Evolutionary conservation across 2,797 vertebrate species (phyloP), one percentile per base, ranked within the genome.

Genomic region (Tachyglossus aculeatus): DNA sequence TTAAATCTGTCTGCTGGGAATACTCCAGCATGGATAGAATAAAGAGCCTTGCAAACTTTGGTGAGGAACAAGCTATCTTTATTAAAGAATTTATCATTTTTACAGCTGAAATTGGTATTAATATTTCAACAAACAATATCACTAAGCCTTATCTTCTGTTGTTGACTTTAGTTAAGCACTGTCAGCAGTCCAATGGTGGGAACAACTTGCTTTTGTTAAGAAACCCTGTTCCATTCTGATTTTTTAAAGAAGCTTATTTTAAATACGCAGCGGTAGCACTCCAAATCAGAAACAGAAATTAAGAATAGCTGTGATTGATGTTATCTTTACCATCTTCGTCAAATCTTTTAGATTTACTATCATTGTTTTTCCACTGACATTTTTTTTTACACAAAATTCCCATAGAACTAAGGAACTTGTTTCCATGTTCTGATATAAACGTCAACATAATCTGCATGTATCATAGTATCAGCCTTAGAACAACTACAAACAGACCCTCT

Each of bases 101-200:
- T 85, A 76, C 59, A 71, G 57, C 33, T 77, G 43, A 77, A 85
- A 82, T 81, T 80, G 67, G 56, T 75, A 88, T 84, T 87, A 84
- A 67, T 86, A 61, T 86, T 88, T 91, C 67, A 88, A 68, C 22
- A 83, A 84, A 81, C 16, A 57, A 25, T 73, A 68, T 62, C 33
- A 52, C 53, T 50, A 76, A 74, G 58, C 29, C 34, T 79, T 82
- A 70, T 81, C 48, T 71, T 78, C 22, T 56, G 75, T 88, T 88
- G 53, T 86, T 86, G 70, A 81, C 27, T 85, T 86, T 58, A 59
- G 45, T 82, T 83, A 88, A 83, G 37, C 53, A 74, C 70, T 77
- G 44, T 63, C 67, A 84, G 43, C 71, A 83, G 43, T 45, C 78
- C 33, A 22, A 13, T 83, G 48, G 22, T 51, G 77, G 67, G 47